Evolutionary conservation across 1,140 invertebrate genomes (phyloP), one percentile per base, ranked within the genome.

Genomic region (Drosophila ambigua): DNA sequence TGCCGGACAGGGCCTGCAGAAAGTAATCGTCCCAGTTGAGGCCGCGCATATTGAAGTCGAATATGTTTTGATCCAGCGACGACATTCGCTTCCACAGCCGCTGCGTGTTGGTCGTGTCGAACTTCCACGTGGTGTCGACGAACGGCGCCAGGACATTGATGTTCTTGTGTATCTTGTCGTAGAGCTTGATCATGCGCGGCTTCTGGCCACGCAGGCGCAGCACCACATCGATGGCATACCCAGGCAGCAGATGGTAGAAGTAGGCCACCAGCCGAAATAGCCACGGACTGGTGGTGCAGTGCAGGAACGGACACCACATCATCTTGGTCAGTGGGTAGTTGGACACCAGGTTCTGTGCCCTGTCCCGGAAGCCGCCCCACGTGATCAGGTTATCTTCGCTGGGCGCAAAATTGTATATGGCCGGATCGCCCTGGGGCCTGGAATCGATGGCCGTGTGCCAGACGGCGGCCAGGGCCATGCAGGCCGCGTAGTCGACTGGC

Each of bases 401-500:
- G 7, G 95, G 95, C 7, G 95, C 95, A 63, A 94, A 95, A 81
- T 96, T 96, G 90, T 95, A 96, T 28, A 96, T 94, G 2, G 94
- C 88, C 6, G 81, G 81, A 0, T 20, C 39, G 8, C 11, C 2
- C 0, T 8, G 44, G 2, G 2, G 39, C 7, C 23, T 23, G 2
- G 9, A 5, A 0, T 74, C 55, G 4, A 20, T 28, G 0, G 81
- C 81, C 6, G 81, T 85, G 5, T 69, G 26, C 69, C 77, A 96
- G 0, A 95, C 96, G 6, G 93, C 92, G 5, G 95, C 94, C 45
- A 97, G 94, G 63, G 96, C 93, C n/a, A 95, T 93, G 81, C 97
- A 97, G 11, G 96, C 94, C 39, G 95, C 95, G 79, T 95, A 94
- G 89, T 98, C 97, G 2, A 97, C 96, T 0, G 97, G 97, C 15